These are phyloP conservation scores for Grammomys surdaster DNA, from an alignment of 2,113 vertebrate species.

Conservation along the genomic window DNA sequence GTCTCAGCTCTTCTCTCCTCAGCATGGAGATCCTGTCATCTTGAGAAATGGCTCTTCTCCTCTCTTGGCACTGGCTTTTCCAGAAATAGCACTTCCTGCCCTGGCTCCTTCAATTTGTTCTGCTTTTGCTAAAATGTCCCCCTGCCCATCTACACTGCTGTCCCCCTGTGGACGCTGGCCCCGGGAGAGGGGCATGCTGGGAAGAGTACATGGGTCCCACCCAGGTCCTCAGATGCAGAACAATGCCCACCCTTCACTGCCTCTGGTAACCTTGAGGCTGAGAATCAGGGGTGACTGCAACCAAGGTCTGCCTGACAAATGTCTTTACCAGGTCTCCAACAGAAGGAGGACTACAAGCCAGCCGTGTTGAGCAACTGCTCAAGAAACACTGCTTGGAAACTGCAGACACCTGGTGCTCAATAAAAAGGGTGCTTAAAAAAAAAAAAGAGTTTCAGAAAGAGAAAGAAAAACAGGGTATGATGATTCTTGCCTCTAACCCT, in stretches of 20 bases:
- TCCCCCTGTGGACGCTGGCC: not conserved
- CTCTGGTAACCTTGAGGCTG: not conserved
- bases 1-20: not conserved
- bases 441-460: not conserved
- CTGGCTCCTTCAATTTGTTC: slow-evolving; percentile 30
- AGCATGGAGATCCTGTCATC: slow-evolving; percentile 37
- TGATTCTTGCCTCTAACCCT: not conserved
- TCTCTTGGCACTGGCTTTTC: slow-evolving; percentile 48
- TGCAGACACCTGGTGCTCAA: no score
- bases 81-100: slow-evolving; percentile 65
- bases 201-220: not conserved
- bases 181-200: fast-evolving
- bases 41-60: not conserved
- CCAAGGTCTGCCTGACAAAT: not conserved
- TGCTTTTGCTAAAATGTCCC: slow-evolving; percentile 15
- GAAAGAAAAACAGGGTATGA: not conserved
- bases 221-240: not conserved
- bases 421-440: not conserved
- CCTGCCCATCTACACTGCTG: not conserved
- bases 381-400: not conserved
- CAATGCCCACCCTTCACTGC: not conserved
- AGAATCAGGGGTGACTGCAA: not conserved
- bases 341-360: not conserved
- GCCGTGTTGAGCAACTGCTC: no score
- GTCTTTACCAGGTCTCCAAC: fast-evolving